phyloP scores from a whole-genome alignment of 2,113 vertebrate genomes.

The Leiothrix lutea region DNA sequence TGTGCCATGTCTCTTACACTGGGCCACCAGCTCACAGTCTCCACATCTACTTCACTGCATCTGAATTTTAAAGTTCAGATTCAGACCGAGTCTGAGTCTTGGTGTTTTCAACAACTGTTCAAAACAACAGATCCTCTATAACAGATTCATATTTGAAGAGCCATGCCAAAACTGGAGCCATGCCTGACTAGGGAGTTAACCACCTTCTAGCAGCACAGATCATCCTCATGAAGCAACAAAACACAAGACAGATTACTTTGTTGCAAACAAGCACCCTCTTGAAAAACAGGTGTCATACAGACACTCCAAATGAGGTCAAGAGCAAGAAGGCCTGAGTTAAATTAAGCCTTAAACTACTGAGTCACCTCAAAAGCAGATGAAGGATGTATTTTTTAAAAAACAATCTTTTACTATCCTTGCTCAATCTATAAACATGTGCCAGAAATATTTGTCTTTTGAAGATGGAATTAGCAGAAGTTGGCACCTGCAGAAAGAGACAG shows the following conservation, averaged over 20 bases:
- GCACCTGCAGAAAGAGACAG: background rate
- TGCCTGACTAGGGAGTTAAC: background rate
- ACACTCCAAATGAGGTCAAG: background rate
- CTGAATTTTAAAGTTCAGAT: background rate
- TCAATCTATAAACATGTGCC: background rate
- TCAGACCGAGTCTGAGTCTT: background rate
- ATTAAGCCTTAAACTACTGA: background rate
- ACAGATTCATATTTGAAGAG: background rate
- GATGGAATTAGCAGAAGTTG: background rate
- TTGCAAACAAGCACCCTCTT: background rate
- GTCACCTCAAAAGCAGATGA: background rate
- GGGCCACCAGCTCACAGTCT: background rate
- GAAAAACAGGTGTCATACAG: background rate
- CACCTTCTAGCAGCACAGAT: background rate
- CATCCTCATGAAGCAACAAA: background rate
- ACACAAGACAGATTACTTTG: background rate
- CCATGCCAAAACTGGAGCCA: background rate
- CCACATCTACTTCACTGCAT: background rate
- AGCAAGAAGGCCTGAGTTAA: background rate
- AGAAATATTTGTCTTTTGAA: background rate
- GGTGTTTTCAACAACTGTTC: background rate
- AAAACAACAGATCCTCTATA: background rate
- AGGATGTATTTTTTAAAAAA: background rate
- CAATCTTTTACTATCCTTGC: background rate
- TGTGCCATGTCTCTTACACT: fast-evolving